These are phyloP conservation scores for Erebia palarica DNA, from an alignment of 2,888 invertebrate genomes.

Conservation along the genomic window DNA sequence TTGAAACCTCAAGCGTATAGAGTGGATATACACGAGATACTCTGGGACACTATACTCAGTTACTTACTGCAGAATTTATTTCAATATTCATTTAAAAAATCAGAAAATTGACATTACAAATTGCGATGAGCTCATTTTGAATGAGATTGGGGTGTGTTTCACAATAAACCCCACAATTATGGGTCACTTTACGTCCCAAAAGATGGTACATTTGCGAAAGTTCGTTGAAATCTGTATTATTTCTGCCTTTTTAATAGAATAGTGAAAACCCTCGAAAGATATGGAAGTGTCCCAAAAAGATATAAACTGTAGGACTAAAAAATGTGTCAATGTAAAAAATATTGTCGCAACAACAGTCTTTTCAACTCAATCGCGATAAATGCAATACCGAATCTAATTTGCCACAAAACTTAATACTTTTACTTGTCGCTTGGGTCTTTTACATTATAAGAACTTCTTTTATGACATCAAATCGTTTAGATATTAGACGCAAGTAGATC, in stretches of 20 bases:
- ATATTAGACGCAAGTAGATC: too few relatives aligned
- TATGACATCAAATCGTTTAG: neutral
- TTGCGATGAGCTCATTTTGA: too few relatives aligned
- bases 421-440: slow-evolving; percentile 30
- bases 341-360: slow-evolving; percentile 74
- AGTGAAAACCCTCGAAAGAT: neutral
- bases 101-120: too few relatives aligned
- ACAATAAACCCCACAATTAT: too few relatives aligned
- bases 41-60: too few relatives aligned
- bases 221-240: neutral
- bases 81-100: too few relatives aligned
- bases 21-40: too few relatives aligned
- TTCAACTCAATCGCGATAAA: slow-evolving; percentile 61
- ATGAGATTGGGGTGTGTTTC: too few relatives aligned
- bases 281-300: slow-evolving; percentile 17
- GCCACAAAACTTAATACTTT: slow-evolving; percentile 72
- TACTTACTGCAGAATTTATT: too few relatives aligned
- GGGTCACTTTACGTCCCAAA: too few relatives aligned
- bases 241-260: neutral
- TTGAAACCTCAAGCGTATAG: too few relatives aligned
- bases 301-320: slow-evolving; percentile 10
- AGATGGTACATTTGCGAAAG: too few relatives aligned
- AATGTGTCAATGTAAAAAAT: slow-evolving; percentile 44
- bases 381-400: slow-evolving; percentile 63
- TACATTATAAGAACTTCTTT: slow-evolving; percentile 5